Conservation (phyloP, 2,888 invertebrate genomes). For the Lepidocyrtinus sp. region DNA sequence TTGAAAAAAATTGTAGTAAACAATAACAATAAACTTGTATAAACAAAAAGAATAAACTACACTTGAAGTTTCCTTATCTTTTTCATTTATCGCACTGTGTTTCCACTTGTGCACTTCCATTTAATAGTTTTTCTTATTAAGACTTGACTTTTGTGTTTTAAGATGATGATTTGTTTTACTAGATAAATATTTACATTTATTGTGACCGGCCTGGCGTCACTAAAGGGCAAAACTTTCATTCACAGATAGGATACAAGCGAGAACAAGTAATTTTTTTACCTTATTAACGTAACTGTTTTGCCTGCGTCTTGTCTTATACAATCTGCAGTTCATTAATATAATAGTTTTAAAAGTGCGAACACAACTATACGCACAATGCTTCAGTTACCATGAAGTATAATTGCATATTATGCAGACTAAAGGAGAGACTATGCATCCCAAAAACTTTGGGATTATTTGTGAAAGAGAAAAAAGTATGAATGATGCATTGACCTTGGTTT, state of each 20-base stretch:
- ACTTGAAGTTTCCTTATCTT: constrained; percentile 15
- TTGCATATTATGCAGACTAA: background rate
- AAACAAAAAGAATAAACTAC: constrained; percentile 9
- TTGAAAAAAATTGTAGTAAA: no score
- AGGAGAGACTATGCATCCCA: background rate
- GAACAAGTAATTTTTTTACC: background rate
- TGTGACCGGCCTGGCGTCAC: background rate
- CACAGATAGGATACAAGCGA: background rate
- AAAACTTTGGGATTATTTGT: background rate
- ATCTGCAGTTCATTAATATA: background rate
- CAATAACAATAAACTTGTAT: constrained; percentile 8
- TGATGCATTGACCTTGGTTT: constrained; percentile 20
- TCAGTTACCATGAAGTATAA: background rate
- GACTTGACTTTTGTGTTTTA: background rate
- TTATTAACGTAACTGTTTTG: background rate
- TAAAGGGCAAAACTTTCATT: constrained; percentile 13
- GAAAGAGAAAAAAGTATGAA: background rate
- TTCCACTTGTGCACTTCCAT: constrained; percentile 2
- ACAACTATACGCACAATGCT: background rate
- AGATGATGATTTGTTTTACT: constrained; percentile 17
- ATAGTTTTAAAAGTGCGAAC: constrained; percentile 2
- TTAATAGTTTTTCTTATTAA: background rate
- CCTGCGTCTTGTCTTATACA: background rate
- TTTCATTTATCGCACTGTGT: background rate
- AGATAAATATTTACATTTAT: background rate